Percentiles rank a stretch among this genome's conserved stretches.
Conservation (phyloP, 2,797 vertebrate species). For the Enteromius mattozi region DNA sequence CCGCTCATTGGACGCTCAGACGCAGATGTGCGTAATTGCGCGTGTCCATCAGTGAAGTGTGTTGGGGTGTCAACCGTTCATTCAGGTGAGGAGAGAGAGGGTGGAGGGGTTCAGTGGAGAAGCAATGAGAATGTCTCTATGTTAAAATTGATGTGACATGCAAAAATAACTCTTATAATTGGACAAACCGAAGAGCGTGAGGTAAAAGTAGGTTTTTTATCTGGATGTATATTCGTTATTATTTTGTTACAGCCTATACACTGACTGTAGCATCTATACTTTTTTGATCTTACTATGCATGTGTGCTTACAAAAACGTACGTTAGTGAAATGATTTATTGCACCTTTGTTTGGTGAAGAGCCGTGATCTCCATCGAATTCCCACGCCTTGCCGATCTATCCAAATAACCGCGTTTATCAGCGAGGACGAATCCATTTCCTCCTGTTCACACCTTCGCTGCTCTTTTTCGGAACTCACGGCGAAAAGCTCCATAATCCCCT, state of each 20-base stretch:
- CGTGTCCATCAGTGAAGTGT: constrained; percentile 52
- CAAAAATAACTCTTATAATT: constrained; percentile 19
- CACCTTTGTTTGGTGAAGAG: background rate
- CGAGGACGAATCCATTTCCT: constrained; percentile 42
- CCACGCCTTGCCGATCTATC: constrained; percentile 9
- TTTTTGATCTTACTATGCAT: background rate
- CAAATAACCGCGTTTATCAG: constrained; percentile 53
- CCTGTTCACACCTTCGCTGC: constrained; percentile 42
- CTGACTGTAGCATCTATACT: background rate
- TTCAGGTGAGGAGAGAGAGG: constrained; percentile 30
- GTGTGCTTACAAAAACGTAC: background rate
- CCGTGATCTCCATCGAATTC: constrained; percentile 7
- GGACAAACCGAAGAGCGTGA: background rate
- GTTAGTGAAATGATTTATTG: constrained; percentile 20
- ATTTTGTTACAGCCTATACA: background rate
- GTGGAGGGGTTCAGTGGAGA: constrained; percentile 28
- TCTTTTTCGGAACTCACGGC: constrained; percentile 7
- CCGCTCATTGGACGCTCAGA: constrained; percentile 38
- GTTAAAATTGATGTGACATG: constrained; percentile 35
- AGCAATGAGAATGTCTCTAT: constrained; percentile 23
- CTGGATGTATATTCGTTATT: background rate
- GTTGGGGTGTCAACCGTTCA: constrained; percentile 44
- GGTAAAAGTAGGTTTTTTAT: background rate
- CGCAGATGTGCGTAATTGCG: constrained; percentile 54
- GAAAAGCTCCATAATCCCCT: constrained; percentile 60